Evolutionary conservation across 2,888 invertebrate genomes (phyloP), one percentile per base, ranked within the genome.

Genomic region (Exocentrus adspersus): DNA sequence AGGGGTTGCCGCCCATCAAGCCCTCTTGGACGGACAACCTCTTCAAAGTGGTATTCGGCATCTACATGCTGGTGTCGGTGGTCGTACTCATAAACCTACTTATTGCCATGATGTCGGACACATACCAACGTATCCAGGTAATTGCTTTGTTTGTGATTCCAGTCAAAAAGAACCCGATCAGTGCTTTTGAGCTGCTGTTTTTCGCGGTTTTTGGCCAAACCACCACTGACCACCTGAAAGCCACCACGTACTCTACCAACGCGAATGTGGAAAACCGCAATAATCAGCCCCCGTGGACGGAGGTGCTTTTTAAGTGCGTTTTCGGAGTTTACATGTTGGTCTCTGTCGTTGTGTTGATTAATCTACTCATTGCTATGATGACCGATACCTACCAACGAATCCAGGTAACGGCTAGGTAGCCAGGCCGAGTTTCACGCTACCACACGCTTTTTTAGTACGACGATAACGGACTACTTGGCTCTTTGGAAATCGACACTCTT

Each of bases 81-180:
- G 94, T 98, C 85, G 98, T 98, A 82, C 90, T 98, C 80, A 95
- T 98, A 86, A 98, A 98, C 86, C 91, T 98, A 83, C 92, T 98
- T 84, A 98, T 98, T 90, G 98, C 98, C 87, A 98, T 98, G 98
- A 98, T 98, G 97, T 97, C 97, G 85, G 98, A 98, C 89, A 98
- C 98, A 79, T 98, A 99, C 86, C 98, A 98, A 85, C 90, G 97
- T 81, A 98, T 98, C 81, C 95, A 99, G 90, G 98, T 98, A 90
- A 89, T 85, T 87, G 83, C 64, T 62, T 65, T 69, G 46, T 72
- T 71, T 85, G 84, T 87, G 86, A 86, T 88, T 89, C 83, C 92
- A 95, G 95, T 95, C 84, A 90, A 90, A 83, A 92, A 95, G 90
- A 92, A 92, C 85, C 95, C 95, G 79, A 86, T 94, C 80, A 90